phyloP scores from a whole-genome alignment of 35 echinoderm and acorn worm species.

The Amphiura filiformis region DNA sequence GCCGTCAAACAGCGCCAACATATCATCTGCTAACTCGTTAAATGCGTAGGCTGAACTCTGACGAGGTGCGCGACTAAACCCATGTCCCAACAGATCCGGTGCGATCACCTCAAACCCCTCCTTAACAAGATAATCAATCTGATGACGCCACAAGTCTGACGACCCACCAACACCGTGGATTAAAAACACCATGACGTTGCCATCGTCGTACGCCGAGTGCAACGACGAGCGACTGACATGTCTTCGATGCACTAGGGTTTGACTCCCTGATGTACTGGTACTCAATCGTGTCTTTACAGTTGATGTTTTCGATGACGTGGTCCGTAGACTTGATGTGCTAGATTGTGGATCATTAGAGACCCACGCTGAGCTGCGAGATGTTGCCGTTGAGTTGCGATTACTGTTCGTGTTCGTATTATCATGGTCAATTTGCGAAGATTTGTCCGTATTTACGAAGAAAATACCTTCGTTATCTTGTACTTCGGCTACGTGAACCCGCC shows the following conservation, averaged over 20 bases:
- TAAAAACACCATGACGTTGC: constrained; percentile 75
- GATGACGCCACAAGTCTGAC: constrained; percentile 75
- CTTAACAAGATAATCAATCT: constrained; percentile 67
- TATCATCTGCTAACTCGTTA: constrained; percentile 66
- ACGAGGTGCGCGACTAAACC: constrained; percentile 80
- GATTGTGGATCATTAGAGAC: background rate
- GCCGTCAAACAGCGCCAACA: constrained; percentile 84
- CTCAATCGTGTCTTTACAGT: background rate
- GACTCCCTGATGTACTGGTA: background rate
- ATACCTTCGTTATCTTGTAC: background rate
- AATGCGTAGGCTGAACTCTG: constrained; percentile 69
- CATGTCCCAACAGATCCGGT: constrained; percentile 90
- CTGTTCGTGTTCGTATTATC: background rate
- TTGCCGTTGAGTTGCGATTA: constrained; percentile 14
- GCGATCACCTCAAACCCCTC: constrained; percentile 85
- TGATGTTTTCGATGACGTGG: background rate
- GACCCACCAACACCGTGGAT: constrained; percentile 93
- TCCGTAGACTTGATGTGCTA: background rate
- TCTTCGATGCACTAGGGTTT: background rate
- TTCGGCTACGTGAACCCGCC: background rate
- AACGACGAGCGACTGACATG: constrained; percentile 41
- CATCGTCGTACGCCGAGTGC: constrained; percentile 70
- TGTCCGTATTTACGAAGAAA: background rate
- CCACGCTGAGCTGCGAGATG: background rate
- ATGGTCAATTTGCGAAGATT: background rate